A percentile compares a stretch with the other conserved stretches of the same genome.
Conservation (phyloP, 1,140 invertebrate species). For the Halictus rubicundus region DNA sequence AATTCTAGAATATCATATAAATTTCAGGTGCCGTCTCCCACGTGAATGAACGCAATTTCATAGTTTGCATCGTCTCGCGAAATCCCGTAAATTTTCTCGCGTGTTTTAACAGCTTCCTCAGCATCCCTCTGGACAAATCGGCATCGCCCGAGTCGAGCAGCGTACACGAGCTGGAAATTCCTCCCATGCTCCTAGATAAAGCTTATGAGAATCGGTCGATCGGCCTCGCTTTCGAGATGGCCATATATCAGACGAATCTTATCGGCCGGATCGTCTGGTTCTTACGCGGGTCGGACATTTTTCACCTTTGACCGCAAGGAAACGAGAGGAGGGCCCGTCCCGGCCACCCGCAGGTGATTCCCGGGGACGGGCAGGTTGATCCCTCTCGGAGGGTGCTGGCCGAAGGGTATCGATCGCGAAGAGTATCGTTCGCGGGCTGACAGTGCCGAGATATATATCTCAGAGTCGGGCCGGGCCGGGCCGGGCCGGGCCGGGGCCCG, state of each 20-base stretch:
- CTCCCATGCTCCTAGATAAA: no score
- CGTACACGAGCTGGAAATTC: no score
- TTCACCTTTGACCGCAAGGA: constrained; percentile 39
- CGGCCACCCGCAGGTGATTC: constrained; percentile 58
- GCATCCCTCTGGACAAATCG: no score
- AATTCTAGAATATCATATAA: no score
- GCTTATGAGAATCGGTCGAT: not conserved
- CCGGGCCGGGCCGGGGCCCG: constrained; percentile 25
- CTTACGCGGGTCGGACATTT: constrained; percentile 31
- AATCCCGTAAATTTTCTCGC: no score
- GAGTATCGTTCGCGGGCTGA: constrained; percentile 61
- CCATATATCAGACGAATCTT: constrained; percentile 11
- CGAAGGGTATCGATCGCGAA: constrained; percentile 57
- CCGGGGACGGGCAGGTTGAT: constrained; percentile 33
- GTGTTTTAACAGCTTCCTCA: no score
- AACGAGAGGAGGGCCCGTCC: constrained; percentile 3
- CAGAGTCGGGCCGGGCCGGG: constrained; percentile 28
- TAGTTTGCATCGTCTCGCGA: no score
- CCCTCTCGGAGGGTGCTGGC: constrained; percentile 33
- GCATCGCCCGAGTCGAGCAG: no score
- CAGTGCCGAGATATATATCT: constrained; percentile 62
- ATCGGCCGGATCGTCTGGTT: constrained; percentile 9
- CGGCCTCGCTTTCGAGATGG: not conserved
- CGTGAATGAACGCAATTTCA: no score
- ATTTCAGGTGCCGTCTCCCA: no score